These are phyloP conservation scores for Patella ulyssiponensis DNA, from an alignment of 2,888 invertebrate genomes.

Conservation along the genomic window DNA sequence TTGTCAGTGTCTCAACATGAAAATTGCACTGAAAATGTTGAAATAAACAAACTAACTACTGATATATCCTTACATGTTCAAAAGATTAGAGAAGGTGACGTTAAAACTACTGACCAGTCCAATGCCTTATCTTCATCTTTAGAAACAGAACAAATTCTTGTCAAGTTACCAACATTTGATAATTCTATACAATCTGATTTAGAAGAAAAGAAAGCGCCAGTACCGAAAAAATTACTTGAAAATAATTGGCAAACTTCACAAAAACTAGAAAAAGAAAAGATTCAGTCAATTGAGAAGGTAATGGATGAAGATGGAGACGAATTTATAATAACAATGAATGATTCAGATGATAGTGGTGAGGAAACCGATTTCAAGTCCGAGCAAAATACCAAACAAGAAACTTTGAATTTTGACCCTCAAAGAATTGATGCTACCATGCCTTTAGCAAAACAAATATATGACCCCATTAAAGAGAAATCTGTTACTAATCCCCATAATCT, in stretches of 20 bases:
- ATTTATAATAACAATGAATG: background rate
- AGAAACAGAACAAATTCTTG: slow-evolving; percentile 18
- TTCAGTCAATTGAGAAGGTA: background rate
- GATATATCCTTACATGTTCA: too few relatives aligned
- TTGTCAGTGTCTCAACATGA: too few relatives aligned
- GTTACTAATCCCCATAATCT: background rate
- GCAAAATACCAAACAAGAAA: background rate
- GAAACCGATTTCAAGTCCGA: background rate
- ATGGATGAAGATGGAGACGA: background rate
- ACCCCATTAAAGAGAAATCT: background rate
- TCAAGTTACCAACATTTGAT: slow-evolving; percentile 17
- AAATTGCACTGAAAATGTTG: too few relatives aligned
- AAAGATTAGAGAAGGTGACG: slow-evolving; percentile 2
- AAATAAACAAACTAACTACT: too few relatives aligned
- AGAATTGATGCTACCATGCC: background rate
- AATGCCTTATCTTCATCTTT: slow-evolving; percentile 25
- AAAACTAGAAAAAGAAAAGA: background rate
- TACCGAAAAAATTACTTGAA: too few relatives aligned
- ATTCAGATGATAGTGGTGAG: background rate
- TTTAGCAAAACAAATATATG: background rate
- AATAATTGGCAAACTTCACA: too few relatives aligned
- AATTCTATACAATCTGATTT: too few relatives aligned
- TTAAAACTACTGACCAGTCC: slow-evolving; percentile 21
- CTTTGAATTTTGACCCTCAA: background rate
- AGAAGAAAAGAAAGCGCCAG: too few relatives aligned